These are phyloP conservation scores for Drosophila busckii DNA, from an alignment of 1,140 invertebrate genomes.

Conservation along the genomic window DNA sequence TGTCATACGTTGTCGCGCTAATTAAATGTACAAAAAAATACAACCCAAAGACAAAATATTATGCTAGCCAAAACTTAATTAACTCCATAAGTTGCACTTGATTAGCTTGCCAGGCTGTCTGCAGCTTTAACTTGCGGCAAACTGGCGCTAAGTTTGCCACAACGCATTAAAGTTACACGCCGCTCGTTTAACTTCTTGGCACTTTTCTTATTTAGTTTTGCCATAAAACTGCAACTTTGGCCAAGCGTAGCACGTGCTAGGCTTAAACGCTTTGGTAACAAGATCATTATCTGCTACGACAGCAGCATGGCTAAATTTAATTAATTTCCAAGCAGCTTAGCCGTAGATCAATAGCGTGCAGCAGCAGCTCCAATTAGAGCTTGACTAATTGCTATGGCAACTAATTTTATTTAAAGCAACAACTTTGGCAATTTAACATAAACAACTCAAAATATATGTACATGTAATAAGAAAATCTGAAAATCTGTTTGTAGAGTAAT, in stretches of 20 bases:
- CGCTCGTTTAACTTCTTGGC: too few species aligned
- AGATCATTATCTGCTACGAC: slow-evolving; percentile 18
- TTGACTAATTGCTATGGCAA: too few species aligned
- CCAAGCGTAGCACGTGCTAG: slow-evolving; percentile 34
- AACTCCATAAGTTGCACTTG: neutral
- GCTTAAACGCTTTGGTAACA: slow-evolving; percentile 5
- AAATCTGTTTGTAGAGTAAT: slow-evolving; percentile 7
- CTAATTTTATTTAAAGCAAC: too few species aligned
- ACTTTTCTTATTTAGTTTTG: neutral
- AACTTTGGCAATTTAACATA: too few species aligned
- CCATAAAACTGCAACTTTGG: slow-evolving; percentile 6
- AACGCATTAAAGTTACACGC: too few species aligned
- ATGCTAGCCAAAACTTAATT: neutral
- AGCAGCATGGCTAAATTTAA: slow-evolving; percentile 24
- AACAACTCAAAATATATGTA: too few species aligned
- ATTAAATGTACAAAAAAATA: slow-evolving; percentile 44
- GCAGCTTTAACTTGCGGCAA: too few species aligned
- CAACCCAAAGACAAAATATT: slow-evolving; percentile 9
- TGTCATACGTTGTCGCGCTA: too few species aligned
- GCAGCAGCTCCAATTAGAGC: slow-evolving; percentile 24
- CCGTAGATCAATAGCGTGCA: slow-evolving; percentile 7
- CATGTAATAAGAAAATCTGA: too few species aligned
- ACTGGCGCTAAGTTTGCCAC: too few species aligned
- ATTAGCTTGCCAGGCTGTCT: too few species aligned
- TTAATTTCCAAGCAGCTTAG: slow-evolving; percentile 38